phyloP scores from a whole-genome alignment of 1,140 invertebrate species.

The Drosophila tsacasi region DNA sequence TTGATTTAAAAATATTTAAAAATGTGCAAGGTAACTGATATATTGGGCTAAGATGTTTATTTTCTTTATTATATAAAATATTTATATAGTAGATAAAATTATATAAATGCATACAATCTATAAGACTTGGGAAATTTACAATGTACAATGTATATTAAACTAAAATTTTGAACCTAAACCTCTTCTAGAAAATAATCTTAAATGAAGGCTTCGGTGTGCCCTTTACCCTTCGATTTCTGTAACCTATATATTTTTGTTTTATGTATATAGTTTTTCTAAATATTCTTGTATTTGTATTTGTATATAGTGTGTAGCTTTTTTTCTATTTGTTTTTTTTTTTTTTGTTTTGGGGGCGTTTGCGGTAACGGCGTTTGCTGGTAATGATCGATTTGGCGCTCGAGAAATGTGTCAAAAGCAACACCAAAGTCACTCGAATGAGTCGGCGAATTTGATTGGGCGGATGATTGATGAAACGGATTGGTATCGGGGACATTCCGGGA shows the following conservation, averaged over 20 bases:
- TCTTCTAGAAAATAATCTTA: neutral
- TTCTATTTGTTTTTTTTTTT: neutral
- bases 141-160: neutral
- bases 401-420: constrained; percentile 75
- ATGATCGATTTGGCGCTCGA: constrained; percentile 72
- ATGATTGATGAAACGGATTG: constrained; percentile 48
- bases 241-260: neutral
- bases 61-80: neutral
- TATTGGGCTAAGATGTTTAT: no score
- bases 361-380: constrained; percentile 54
- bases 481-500: constrained; percentile 4
- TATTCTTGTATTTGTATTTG: neutral
- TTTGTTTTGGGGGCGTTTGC: constrained; percentile 70
- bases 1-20: neutral
- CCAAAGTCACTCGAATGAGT: constrained; percentile 61
- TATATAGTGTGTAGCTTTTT: neutral
- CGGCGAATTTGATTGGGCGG: constrained; percentile 47
- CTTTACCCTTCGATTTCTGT: neutral
- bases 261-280: neutral
- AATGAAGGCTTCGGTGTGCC: neutral
- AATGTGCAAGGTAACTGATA: neutral
- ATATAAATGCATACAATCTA: no score
- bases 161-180: neutral
- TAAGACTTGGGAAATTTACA: no score
- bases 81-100: neutral